Evolutionary conservation across 2,888 invertebrate species (phyloP).

Genomic region (Thelaira solivaga): DNA sequence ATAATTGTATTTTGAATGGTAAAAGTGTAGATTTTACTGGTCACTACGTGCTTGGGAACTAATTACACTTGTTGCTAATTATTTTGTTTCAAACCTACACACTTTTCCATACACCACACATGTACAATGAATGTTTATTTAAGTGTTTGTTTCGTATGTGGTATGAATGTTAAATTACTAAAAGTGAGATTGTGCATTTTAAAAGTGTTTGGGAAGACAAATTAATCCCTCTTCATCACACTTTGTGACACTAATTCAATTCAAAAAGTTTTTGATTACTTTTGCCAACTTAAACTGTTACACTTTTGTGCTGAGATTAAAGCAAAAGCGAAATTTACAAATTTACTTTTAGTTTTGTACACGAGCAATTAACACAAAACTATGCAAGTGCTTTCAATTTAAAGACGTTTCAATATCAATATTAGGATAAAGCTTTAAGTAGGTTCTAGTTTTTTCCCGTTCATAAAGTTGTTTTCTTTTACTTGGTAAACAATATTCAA

Average conservation of each 20-base stretch:
- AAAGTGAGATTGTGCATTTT: background rate
- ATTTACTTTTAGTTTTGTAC: too few relatives aligned
- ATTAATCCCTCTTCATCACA: background rate
- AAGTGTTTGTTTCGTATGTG: conserved; percentile 13
- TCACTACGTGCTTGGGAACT: conserved; percentile 30
- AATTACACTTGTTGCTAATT: conserved; percentile 58
- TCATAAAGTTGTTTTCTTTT: too few relatives aligned
- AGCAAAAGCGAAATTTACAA: background rate
- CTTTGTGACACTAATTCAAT: conserved; percentile 37
- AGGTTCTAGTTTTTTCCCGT: too few relatives aligned
- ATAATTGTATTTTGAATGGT: background rate
- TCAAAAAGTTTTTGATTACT: conserved; percentile 33
- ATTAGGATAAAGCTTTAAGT: too few relatives aligned
- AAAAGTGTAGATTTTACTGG: conserved; percentile 4
- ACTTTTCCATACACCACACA: background rate
- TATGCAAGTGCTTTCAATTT: too few relatives aligned
- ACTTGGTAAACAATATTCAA: too few relatives aligned
- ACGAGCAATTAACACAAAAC: too few relatives aligned
- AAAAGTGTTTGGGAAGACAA: background rate
- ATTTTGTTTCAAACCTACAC: conserved; percentile 7
- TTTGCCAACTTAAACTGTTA: conserved; percentile 38
- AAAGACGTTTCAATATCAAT: too few relatives aligned
- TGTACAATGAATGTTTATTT: background rate
- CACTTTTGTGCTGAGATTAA: conserved; percentile 20
- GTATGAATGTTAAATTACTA: background rate